A percentile compares a stretch with the other conserved stretches of the same genome.
Conservation (phyloP, 2,113 vertebrate genomes). For the Nesoenas mayeri region DNA sequence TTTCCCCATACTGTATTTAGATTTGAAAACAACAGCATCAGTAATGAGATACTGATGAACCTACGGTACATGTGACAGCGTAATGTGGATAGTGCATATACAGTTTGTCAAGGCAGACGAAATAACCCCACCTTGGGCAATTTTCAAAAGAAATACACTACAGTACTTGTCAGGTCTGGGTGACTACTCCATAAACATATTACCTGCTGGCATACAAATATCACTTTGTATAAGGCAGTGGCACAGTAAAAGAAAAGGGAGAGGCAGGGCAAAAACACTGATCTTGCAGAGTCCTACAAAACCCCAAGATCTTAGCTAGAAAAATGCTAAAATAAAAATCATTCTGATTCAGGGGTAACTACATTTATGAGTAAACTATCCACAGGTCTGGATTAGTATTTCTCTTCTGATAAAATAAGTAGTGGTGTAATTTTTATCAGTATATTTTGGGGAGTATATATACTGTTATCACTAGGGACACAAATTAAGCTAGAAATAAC, state of each 20-base stretch:
- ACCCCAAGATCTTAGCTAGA: neutral
- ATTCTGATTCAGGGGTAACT: neutral
- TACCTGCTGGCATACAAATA: constrained; percentile 51
- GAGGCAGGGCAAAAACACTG: neutral
- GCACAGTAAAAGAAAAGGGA: neutral
- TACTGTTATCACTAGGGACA: neutral
- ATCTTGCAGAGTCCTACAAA: neutral
- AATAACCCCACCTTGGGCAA: constrained; percentile 54
- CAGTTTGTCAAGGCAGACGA: constrained; percentile 32
- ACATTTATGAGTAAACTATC: neutral
- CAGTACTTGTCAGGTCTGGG: constrained; percentile 50
- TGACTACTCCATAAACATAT: constrained; percentile 10
- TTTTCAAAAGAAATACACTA: constrained; percentile 39
- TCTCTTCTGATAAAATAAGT: neutral
- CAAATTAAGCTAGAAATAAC: neutral
- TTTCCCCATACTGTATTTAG: neutral
- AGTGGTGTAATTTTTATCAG: neutral
- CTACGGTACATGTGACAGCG: constrained; percentile 6
- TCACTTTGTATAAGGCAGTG: constrained; percentile 49
- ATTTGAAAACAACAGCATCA: constrained; percentile 13
- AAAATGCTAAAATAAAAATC: neutral
- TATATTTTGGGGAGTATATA: neutral
- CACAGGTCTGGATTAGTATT: neutral
- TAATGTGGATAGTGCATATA: neutral
- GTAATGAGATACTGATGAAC: constrained; percentile 25